Evolutionary conservation across 2,888 invertebrate species (phyloP).

Genomic region (Cynaeus angustus): DNA sequence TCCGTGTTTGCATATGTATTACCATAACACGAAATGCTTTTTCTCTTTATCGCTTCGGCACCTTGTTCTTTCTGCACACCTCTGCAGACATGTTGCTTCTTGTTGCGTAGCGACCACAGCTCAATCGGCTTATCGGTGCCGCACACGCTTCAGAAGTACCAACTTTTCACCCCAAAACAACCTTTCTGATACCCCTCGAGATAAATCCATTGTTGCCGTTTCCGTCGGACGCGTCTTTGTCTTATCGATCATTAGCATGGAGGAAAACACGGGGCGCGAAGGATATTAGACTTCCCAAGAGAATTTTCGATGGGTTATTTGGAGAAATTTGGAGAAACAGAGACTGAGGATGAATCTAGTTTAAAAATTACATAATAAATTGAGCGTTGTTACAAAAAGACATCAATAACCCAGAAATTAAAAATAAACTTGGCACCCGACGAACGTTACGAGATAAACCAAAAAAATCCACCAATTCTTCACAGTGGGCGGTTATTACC

Average conservation of each 20-base stretch:
- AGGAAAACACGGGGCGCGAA: too few species aligned
- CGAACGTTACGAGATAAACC: too few species aligned
- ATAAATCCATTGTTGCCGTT: slow-evolving; percentile 37
- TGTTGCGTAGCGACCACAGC: slow-evolving; percentile 52
- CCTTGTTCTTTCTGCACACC: slow-evolving; percentile 42
- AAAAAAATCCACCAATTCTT: too few species aligned
- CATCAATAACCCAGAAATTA: too few species aligned
- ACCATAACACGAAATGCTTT: slow-evolving; percentile 41
- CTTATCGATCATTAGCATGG: slow-evolving; percentile 16
- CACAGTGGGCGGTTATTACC: too few species aligned
- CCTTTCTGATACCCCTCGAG: slow-evolving; percentile 31
- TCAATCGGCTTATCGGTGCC: slow-evolving; percentile 56
- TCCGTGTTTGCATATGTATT: slow-evolving; percentile 45
- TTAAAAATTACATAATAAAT: too few species aligned
- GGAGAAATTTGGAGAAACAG: too few species aligned
- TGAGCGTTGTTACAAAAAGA: too few species aligned
- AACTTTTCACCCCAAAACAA: slow-evolving; percentile 35
- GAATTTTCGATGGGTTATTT: too few species aligned
- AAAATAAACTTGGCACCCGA: too few species aligned
- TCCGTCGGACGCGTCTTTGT: slow-evolving; percentile 12
- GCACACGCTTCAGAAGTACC: slow-evolving; percentile 49
- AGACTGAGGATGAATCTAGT: too few species aligned
- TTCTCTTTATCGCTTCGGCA: slow-evolving; percentile 40
- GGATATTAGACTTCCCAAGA: not conserved
- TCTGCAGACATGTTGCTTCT: slow-evolving; percentile 34